A percentile compares a stretch with the other conserved stretches of the same genome.
These are phyloP conservation scores for Oryctolagus cuniculus DNA, from an alignment of 2,113 vertebrate species.

Conservation along the genomic window DNA sequence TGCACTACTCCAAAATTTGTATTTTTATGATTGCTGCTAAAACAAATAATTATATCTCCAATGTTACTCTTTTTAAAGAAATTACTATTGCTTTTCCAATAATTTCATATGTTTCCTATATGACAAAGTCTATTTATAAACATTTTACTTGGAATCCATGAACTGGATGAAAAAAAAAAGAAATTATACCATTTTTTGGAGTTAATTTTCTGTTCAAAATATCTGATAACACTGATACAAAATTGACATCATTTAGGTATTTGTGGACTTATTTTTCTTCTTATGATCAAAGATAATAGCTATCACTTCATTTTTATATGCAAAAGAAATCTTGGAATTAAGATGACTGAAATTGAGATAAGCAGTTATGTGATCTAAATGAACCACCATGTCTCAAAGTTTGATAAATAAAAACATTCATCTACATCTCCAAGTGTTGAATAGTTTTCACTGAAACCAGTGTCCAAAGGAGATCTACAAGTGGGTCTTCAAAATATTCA, in stretches of 20 bases:
- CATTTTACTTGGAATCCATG: background rate
- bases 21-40: background rate
- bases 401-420: background rate
- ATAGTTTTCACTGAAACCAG: background rate
- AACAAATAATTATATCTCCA: background rate
- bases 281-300: background rate
- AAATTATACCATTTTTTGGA: background rate
- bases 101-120: background rate
- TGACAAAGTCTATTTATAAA: background rate
- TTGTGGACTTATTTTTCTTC: background rate
- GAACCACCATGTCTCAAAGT: conserved; percentile 7
- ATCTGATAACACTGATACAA: background rate
- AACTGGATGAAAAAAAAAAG: background rate
- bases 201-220: conserved; percentile 21
- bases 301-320: background rate
- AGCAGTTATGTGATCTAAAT: background rate
- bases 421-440: background rate
- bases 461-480: background rate
- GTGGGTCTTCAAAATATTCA: too few species aligned
- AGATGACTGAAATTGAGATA: conserved; percentile 28
- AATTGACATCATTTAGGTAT: conserved; percentile 12
- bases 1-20: background rate
- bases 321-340: background rate
- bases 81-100: background rate
- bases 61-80: background rate